Evolutionary conservation across 2,888 invertebrate genomes (phyloP), one percentile per base, ranked within the genome.

Genomic region (Blastobasis adustella): DNA sequence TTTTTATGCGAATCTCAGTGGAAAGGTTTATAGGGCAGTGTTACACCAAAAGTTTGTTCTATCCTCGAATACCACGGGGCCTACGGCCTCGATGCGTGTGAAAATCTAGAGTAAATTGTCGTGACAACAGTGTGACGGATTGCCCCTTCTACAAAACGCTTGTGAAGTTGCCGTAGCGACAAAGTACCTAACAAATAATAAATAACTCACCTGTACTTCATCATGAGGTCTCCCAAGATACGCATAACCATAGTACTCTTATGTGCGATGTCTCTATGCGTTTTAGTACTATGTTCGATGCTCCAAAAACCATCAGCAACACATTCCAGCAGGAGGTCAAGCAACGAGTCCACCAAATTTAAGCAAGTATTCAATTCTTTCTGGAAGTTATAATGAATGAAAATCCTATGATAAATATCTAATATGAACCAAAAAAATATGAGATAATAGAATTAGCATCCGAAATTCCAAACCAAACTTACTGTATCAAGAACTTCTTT

Each of bases 241-340:
- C 90, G 78, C 72, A 93, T 86, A 6, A 85, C 73, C 73, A 89
- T 88, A 58, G 89, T 89, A 46, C 90, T 82, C 61, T 89, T 89
- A 55, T 89, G 89, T 10, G 89, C 76, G 52, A 90, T 80, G 49
- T 89, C 86, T 54, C 85, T 71, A 50, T 85, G 76, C 2, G 78
- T 80, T 63, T 86, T 82, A 46, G 81, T 78, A 43, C 67, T 72
- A 50, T 86, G 83, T 39, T 87, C 80, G 6, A 64, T 55, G 42
- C 78, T 72, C 92, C 93, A 93, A 56, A 92, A 89, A 42, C 73
- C 69, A 23, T 89, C 87, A 63, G 75, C 82, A 0, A 93, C 74
- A 62, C 91, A 90, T 41, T 88, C 78, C 36, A 83, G 69, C 49
- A 93, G 67, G 50, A 93, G 74, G 46, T 82, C 75, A 4, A 90